Conservation (phyloP, 2,888 invertebrate genomes). For the Actias luna region DNA sequence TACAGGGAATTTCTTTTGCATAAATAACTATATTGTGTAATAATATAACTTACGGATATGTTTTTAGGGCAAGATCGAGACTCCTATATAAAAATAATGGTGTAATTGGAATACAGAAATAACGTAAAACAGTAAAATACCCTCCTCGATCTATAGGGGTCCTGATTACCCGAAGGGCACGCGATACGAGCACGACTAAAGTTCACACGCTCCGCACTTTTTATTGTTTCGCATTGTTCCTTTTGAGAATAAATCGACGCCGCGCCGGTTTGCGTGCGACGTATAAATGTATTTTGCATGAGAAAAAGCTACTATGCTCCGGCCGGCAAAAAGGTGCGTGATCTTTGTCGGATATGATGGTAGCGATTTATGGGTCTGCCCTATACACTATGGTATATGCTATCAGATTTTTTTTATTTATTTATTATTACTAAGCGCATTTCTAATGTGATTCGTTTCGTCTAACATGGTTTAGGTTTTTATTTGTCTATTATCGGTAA, state of each 20-base stretch:
- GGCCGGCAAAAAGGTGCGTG: constrained; percentile 52
- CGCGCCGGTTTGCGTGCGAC: constrained; percentile 22
- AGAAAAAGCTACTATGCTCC: constrained; percentile 43
- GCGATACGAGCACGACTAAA: constrained; percentile 31
- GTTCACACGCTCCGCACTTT: constrained; percentile 36
- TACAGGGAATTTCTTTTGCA: too few species aligned
- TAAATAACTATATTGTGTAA: neutral
- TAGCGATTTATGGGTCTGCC: constrained; percentile 44
- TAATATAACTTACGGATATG: neutral
- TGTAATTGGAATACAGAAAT: constrained; percentile 23
- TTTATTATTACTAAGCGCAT: neutral
- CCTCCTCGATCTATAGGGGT: constrained; percentile 20
- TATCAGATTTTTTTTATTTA: neutral
- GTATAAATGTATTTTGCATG: constrained; percentile 52
- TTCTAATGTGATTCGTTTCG: neutral
- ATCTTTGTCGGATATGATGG: constrained; percentile 47
- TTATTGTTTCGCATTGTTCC: constrained; percentile 42
- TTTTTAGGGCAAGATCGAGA: neutral
- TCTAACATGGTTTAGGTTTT: too few species aligned
- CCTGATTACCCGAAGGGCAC: constrained; percentile 36
- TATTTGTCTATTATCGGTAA: too few species aligned
- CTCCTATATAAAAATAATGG: constrained; percentile 6
- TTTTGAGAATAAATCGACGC: constrained; percentile 39
- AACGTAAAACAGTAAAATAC: constrained; percentile 29
- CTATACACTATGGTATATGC: constrained; percentile 36